phyloP scores from a whole-genome alignment of 35 echinoderm and acorn worm genomes.

The Heliocidaris tuberculata region DNA sequence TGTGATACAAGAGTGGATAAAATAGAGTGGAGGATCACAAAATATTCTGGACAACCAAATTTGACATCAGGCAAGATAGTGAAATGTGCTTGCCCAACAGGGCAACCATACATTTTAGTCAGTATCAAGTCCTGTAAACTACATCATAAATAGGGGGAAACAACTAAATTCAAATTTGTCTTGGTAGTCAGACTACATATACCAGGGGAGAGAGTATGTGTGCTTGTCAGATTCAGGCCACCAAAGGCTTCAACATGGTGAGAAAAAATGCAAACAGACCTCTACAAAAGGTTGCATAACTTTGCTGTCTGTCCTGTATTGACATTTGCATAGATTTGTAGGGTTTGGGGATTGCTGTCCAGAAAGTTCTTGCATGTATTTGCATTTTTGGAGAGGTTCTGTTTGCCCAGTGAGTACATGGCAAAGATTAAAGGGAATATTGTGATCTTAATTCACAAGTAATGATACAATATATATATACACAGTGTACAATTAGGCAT shows the following conservation, averaged over 20 bases:
- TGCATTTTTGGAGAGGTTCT: neutral
- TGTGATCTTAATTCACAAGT: neutral
- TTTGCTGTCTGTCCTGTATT: conserved; percentile 19
- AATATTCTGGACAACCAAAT: no score
- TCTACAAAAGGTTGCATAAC: conserved; percentile 34
- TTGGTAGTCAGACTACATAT: neutral
- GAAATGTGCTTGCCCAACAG: no score
- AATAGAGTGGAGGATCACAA: no score
- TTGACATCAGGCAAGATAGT: no score
- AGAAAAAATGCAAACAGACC: conserved; percentile 28
- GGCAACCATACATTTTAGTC: no score
- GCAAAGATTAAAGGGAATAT: conserved; percentile 33
- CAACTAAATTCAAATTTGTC: neutral
- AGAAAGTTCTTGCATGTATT: conserved; percentile 27
- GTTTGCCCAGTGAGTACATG: conserved; percentile 4
- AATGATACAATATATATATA: neutral
- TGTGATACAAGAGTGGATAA: no score
- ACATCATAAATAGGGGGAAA: no score
- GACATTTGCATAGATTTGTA: conserved; percentile 34
- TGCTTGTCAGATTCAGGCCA: conserved; percentile 22
- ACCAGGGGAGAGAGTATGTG: neutral
- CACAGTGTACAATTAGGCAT: neutral
- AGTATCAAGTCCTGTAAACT: no score
- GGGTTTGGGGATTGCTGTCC: neutral
- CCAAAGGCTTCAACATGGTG: conserved; percentile 23